phyloP scores from a whole-genome alignment of 2,797 vertebrate genomes.

The Melanotaenia pygmaea region DNA sequence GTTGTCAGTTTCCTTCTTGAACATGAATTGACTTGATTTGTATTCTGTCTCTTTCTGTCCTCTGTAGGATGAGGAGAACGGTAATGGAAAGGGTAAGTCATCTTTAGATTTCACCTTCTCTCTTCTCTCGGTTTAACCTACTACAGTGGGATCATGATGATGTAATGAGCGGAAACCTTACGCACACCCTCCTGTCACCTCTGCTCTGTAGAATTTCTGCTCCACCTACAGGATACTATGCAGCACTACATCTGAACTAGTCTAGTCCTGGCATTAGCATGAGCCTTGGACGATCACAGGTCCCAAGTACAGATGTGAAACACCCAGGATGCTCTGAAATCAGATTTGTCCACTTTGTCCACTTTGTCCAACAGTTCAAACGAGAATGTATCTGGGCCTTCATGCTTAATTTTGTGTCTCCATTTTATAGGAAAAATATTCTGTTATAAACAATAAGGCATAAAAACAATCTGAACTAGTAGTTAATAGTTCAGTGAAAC shows the following conservation, averaged over 20 bases:
- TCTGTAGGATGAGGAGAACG: slow-evolving; percentile 84
- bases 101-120: background rate
- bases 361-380: no score
- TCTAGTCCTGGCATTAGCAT: background rate
- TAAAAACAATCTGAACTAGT: no score
- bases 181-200: slow-evolving; percentile 4
- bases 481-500: background rate
- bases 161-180: slow-evolving; percentile 45
- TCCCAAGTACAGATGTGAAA: background rate
- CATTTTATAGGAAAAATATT: no score
- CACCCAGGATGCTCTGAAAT: background rate
- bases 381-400: no score
- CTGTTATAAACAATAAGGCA: no score
- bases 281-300: background rate
- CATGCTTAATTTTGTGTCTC: no score
- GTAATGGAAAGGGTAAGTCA: slow-evolving; percentile 81
- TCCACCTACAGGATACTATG: slow-evolving; percentile 68
- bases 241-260: slow-evolving; percentile 42
- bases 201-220: slow-evolving; percentile 44
- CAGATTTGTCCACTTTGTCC: no score
- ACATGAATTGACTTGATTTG: background rate
- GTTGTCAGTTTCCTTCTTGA: background rate
- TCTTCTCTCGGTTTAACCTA: slow-evolving; percentile 24
- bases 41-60: slow-evolving; percentile 42
- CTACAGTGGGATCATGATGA: slow-evolving; percentile 29